Evolutionary conservation across 2,797 vertebrate genomes (phyloP), one percentile per base, ranked within the genome.

Genomic region (Pygocentrus nattereri): DNA sequence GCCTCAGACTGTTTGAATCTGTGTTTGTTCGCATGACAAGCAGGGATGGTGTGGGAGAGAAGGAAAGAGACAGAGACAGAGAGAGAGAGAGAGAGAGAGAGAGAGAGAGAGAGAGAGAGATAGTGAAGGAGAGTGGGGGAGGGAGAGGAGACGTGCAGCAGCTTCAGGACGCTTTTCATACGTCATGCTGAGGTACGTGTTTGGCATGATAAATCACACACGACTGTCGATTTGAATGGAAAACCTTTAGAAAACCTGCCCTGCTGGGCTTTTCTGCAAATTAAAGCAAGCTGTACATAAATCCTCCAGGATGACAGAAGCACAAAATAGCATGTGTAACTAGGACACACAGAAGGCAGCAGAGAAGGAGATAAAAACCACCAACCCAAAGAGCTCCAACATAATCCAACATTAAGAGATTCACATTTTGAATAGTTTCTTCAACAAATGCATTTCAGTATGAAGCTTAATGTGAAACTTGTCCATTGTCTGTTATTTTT

Each of bases 131-230:
- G 76, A 74, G 81, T 88, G 81, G 50, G 82, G 62, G 76, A 83
- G 65, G 68, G 75, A 84, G 41, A 30, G 34, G 12, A 38, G 49
- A 44, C 44, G 65, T 76, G 15, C 75, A 58, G 54, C 38, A 49
- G 84, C 76, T 31, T 73, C 62, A 50, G 59, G 82, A 85, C 65
- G 59, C 62, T 19, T 64, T 77, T 86, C 62, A 49, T 82, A 85
- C 79, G 76, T 86, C 79, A 87, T 73, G 79, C 11, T 58, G 59
- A 69, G 84, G 76, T 88, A 88, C 83, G 84, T 89, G 85, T 86
- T 83, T 89, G 73, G 88, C 87, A 83, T 85, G 78, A 75, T 7
- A 52, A 49, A 64, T 73, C 61, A 86, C 61, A 56, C 77, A 49
- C 15, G 38, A 82, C 8, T n/a, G 1, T 56, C 31, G 69, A 30